A percentile compares a stretch with the other conserved stretches of the same genome.
These are phyloP conservation scores for Falco naumanni DNA, from an alignment of 2,797 vertebrate species.

Conservation along the genomic window DNA sequence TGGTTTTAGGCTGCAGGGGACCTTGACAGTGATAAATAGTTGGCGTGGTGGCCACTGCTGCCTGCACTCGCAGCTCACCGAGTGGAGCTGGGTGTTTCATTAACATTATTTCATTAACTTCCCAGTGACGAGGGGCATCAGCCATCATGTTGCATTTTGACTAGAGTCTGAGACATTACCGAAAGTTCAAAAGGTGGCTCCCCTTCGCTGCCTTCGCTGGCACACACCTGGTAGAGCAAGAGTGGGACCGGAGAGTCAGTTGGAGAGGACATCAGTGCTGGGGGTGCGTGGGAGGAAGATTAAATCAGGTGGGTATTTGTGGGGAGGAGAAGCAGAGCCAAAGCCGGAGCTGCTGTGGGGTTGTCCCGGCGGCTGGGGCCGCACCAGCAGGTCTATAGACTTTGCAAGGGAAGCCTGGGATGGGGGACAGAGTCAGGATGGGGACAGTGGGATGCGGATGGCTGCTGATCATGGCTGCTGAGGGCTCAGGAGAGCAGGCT, in stretches of 20 bases:
- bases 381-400: neutral
- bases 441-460: neutral
- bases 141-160: neutral
- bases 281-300: neutral
- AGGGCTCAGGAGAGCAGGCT: neutral
- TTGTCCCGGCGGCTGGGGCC: neutral
- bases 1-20: conserved; percentile 4
- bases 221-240: no score
- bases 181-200: neutral
- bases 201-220: neutral
- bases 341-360: neutral
- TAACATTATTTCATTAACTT: conserved; percentile 23
- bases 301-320: neutral
- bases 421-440: neutral
- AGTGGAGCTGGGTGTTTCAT: conserved; percentile 5
- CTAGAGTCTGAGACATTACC: neutral
- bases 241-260: neutral
- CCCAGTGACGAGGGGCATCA: neutral
- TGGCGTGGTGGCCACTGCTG: neutral
- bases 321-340: neutral
- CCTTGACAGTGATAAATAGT: conserved; percentile 38
- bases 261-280: neutral
- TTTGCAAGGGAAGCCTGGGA: neutral
- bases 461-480: neutral
- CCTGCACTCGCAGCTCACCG: neutral